These are phyloP conservation scores for Anthophora plumipes DNA, from an alignment of 2,888 invertebrate genomes.

Conservation along the genomic window DNA sequence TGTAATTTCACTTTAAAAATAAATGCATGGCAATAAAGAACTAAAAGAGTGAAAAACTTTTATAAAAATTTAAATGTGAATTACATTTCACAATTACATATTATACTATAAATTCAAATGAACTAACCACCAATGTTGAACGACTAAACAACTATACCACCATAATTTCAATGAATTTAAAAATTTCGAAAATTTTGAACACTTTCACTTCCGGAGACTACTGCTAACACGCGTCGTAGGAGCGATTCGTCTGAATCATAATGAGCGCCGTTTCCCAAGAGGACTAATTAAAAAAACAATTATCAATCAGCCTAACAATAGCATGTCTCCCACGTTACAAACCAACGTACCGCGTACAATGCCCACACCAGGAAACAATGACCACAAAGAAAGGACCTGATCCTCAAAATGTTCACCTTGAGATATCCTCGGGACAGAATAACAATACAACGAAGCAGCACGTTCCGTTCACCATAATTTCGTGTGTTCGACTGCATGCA, in stretches of 20 bases:
- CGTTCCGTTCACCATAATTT: conserved; percentile 60
- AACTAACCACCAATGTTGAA: too few relatives aligned
- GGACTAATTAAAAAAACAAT: conserved; percentile 55
- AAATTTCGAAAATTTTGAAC: not conserved
- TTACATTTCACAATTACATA: too few relatives aligned
- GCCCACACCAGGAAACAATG: conserved; percentile 45
- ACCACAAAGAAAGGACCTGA: conserved; percentile 10
- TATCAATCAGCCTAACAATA: conserved; percentile 51
- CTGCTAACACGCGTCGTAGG: not conserved
- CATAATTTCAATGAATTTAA: too few relatives aligned
- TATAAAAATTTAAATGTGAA: too few relatives aligned
- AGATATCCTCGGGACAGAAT: not conserved
- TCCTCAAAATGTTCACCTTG: conserved; percentile 6
- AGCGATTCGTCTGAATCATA: conserved; percentile 3
- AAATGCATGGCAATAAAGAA: too few relatives aligned
- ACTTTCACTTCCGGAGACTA: not conserved
- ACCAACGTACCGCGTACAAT: conserved; percentile 1
- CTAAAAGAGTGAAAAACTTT: too few relatives aligned
- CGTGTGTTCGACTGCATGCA: conserved; percentile 25
- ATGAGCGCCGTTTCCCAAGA: not conserved
- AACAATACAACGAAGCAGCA: conserved; percentile 14
- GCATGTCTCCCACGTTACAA: conserved; percentile 15
- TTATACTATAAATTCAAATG: too few relatives aligned
- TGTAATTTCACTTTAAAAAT: too few relatives aligned
- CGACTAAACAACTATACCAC: too few relatives aligned